Evolutionary conservation across 2,113 vertebrate species (phyloP).

Genomic region (Ammodytes dubius): DNA sequence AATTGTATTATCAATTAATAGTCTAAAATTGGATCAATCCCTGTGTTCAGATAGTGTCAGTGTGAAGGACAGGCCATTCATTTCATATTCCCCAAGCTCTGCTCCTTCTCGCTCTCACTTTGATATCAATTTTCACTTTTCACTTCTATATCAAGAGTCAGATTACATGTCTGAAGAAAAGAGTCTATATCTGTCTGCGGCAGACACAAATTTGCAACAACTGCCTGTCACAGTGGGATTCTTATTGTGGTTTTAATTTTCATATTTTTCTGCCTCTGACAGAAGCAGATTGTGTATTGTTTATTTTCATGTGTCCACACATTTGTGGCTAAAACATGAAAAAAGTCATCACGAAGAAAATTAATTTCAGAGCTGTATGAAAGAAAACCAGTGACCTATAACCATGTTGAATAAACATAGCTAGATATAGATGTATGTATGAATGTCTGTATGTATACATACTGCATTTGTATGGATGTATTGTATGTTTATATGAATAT

Average conservation of each 20-base stretch:
- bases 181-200: not conserved
- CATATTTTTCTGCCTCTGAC: slow-evolving; percentile 6
- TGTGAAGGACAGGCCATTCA: not conserved
- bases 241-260: slow-evolving; percentile 24
- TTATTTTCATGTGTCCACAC: not conserved
- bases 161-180: slow-evolving; percentile 13
- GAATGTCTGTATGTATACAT: no score
- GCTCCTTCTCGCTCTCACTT: not conserved
- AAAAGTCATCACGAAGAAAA: not conserved
- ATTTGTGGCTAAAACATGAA: slow-evolving; percentile 22
- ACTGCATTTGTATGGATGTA: no score
- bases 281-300: slow-evolving; percentile 3
- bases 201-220: slow-evolving; percentile 12
- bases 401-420: slow-evolving; percentile 10
- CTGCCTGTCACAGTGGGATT: slow-evolving; percentile 28
- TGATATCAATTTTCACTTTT: not conserved
- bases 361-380: slow-evolving; percentile 18
- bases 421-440: no score
- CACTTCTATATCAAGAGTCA: not conserved
- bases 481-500: no score
- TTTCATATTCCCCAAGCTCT: not conserved
- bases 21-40: slow-evolving; percentile 1
- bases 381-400: slow-evolving; percentile 24
- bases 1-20: not conserved
- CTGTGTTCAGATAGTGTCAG: slow-evolving; percentile 1